Percentiles rank a stretch among this genome's conserved stretches.
phyloP scores from a whole-genome alignment of 1,140 invertebrate species.

The Drosophila kepulauana region DNA sequence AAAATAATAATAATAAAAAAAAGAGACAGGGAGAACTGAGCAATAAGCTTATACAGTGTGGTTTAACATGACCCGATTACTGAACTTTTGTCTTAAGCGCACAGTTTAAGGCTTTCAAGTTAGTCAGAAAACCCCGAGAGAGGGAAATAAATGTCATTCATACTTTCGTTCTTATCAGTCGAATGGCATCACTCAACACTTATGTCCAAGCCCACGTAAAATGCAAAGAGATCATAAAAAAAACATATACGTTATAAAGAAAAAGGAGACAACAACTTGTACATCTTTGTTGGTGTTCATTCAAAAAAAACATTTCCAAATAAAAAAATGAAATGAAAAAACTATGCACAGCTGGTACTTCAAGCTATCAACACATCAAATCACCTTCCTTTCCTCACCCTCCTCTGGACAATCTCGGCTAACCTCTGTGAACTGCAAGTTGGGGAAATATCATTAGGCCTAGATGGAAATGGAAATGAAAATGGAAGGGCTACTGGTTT shows the following conservation, averaged over 20 bases:
- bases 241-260: conserved; percentile 21
- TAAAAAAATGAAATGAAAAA: conserved; percentile 6
- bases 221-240: conserved; percentile 41
- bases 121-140: conserved; percentile 13
- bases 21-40: conserved; percentile 4
- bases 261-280: conserved; percentile 13
- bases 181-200: conserved; percentile 30
- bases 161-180: conserved; percentile 56
- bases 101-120: conserved; percentile 8
- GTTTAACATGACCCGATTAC: conserved; percentile 59
- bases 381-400: neutral
- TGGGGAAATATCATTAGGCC: conserved; percentile 36
- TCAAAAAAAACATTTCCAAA: conserved; percentile 11
- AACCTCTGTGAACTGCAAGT: conserved; percentile 46
- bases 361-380: conserved; percentile 44
- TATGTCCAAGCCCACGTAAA: conserved; percentile 32
- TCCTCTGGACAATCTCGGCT: conserved; percentile 3
- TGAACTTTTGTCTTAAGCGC: conserved; percentile 13
- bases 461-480: conserved; percentile 11
- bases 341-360: conserved; percentile 45
- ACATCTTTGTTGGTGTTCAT: conserved; percentile 19
- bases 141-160: conserved; percentile 27
- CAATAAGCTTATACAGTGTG: conserved; percentile 49
- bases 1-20: conserved; percentile 34
- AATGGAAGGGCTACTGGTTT: conserved; percentile 40